Evolutionary conservation across 2,888 invertebrate genomes (phyloP).

Genomic region (Noctua janthina): DNA sequence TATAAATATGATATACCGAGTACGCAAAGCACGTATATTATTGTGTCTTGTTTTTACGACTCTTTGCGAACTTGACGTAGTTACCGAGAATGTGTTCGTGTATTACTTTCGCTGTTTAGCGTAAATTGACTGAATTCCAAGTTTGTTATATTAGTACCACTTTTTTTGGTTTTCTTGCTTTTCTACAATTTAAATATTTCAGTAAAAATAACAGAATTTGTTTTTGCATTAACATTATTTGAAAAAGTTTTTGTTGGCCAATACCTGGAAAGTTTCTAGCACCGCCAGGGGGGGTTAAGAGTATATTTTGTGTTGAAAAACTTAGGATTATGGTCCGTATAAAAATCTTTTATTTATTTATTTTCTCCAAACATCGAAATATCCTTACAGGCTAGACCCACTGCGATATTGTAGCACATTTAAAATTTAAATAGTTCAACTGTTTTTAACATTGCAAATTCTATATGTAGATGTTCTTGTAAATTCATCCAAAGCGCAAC

Average conservation of each 20-base stretch:
- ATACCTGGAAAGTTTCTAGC: neutral
- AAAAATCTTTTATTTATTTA: too few species aligned
- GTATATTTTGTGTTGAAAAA: neutral
- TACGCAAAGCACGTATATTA: constrained; percentile 44
- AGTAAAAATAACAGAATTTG: neutral
- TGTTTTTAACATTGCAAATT: too few species aligned
- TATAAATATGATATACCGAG: constrained; percentile 54
- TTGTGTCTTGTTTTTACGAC: constrained; percentile 47
- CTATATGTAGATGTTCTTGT: too few species aligned
- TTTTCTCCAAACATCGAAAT: too few species aligned
- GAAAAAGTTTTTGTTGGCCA: neutral
- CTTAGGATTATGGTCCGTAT: neutral
- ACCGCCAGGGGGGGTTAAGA: neutral
- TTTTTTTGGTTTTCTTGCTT: neutral
- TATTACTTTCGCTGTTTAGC: constrained; percentile 31
- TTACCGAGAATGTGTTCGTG: constrained; percentile 24
- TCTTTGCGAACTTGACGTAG: constrained; percentile 18
- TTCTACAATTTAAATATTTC: neutral
- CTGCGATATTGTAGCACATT: too few species aligned
- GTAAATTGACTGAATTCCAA: neutral
- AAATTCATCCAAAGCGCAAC: too few species aligned
- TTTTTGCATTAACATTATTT: neutral
- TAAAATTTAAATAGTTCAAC: too few species aligned
- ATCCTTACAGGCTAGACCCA: too few species aligned
- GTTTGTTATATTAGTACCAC: neutral